Conservation (phyloP, 2,888 invertebrate genomes). For the Eupithecia subfuscata region DNA sequence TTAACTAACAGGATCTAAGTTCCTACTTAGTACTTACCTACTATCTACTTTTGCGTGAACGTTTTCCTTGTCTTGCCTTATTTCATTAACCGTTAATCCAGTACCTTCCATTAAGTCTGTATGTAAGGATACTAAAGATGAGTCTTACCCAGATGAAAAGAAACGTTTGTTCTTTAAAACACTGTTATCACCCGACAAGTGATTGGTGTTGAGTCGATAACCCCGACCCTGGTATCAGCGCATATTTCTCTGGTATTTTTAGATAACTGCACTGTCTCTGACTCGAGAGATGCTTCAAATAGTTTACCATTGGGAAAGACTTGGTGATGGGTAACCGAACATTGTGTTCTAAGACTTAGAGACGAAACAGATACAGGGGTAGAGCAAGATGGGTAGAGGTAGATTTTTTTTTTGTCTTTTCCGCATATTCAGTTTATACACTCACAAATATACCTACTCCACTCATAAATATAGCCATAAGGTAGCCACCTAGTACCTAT, state of each 20-base stretch:
- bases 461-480: too few relatives aligned
- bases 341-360: neutral
- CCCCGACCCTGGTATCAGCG: slow-evolving; percentile 35
- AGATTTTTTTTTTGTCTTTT: too few relatives aligned
- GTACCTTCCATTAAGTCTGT: neutral
- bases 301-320: slow-evolving; percentile 1
- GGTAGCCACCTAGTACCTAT: too few relatives aligned
- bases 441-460: too few relatives aligned
- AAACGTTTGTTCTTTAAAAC: slow-evolving; percentile 8
- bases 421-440: too few relatives aligned
- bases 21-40: too few relatives aligned
- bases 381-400: too few relatives aligned
- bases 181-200: slow-evolving; percentile 19
- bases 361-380: neutral
- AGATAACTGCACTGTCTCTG: slow-evolving; percentile 33
- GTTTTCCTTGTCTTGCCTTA: neutral
- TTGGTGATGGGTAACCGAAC: neutral
- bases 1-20: neutral
- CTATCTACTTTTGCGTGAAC: neutral
- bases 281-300: slow-evolving; percentile 19
- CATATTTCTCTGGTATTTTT: slow-evolving; percentile 41
- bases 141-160: neutral
- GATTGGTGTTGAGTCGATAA: slow-evolving; percentile 39
- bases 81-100: neutral
- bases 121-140: neutral